phyloP scores from a whole-genome alignment of 2,888 invertebrate species.

The Hemithea aestivaria region DNA sequence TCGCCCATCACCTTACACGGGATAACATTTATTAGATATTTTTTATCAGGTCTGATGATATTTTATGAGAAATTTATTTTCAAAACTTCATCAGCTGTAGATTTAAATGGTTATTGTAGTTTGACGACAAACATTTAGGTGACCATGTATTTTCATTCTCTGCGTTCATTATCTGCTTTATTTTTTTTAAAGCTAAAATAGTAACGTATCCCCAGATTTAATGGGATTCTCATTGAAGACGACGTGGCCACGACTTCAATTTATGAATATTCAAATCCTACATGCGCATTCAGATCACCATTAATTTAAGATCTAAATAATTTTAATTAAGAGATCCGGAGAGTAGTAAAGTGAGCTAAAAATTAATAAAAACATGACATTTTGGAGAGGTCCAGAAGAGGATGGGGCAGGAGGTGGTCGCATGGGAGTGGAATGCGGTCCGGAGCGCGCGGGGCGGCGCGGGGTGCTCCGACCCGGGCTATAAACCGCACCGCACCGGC shows the following conservation, averaged over 20 bases:
- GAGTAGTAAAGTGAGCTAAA: constrained; percentile 27
- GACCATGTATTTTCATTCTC: too few relatives aligned
- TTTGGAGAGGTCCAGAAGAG: constrained; percentile 66
- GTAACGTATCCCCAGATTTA: too few relatives aligned
- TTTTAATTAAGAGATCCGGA: constrained; percentile 8
- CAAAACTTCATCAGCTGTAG: constrained; percentile 2
- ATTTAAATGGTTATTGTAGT: constrained; percentile 1
- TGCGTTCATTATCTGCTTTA: too few relatives aligned
- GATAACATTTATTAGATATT: constrained; percentile 10
- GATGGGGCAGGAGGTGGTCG: constrained; percentile 62
- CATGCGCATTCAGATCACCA: too few relatives aligned
- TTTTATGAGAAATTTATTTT: constrained; percentile 14
- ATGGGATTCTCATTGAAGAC: too few relatives aligned
- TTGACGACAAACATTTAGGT: too few relatives aligned
- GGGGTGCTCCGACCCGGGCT: constrained; percentile 46
- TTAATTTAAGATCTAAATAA: too few relatives aligned
- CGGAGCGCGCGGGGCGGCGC: constrained; percentile 44
- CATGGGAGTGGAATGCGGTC: constrained; percentile 79
- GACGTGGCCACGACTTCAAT: too few relatives aligned
- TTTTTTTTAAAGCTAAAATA: too few relatives aligned
- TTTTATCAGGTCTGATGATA: constrained; percentile 11
- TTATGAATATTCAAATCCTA: too few relatives aligned
- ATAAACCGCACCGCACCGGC: constrained; percentile 49
- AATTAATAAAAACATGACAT: constrained; percentile 67
- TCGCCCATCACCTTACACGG: too few relatives aligned